phyloP scores from a whole-genome alignment of 2,797 vertebrate species.

The Crocodylus rhombifer region DNA sequence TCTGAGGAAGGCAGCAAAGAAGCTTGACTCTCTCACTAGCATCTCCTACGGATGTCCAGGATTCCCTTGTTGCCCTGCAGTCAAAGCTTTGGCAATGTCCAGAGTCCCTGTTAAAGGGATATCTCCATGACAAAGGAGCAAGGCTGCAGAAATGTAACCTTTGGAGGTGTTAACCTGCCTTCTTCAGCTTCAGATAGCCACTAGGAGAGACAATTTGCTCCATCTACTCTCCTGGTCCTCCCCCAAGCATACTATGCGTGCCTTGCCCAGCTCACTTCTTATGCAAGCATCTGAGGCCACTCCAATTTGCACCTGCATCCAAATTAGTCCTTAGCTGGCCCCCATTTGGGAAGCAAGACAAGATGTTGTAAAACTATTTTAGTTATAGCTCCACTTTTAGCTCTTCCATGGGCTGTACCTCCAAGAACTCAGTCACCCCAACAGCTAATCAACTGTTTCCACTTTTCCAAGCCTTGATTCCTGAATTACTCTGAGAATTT shows the following conservation, averaged over 20 bases:
- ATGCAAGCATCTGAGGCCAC: background rate
- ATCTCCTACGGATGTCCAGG: background rate
- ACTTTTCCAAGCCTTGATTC: background rate
- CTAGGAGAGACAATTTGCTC: too few relatives aligned
- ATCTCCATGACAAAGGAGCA: background rate
- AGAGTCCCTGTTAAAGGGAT: background rate
- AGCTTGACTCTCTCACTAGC: background rate
- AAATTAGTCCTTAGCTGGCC: background rate
- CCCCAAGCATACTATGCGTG: background rate
- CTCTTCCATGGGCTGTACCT: background rate
- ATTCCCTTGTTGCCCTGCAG: background rate
- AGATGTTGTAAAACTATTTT: background rate
- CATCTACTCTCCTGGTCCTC: background rate
- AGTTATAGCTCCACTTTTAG: background rate
- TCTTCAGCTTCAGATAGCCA: background rate
- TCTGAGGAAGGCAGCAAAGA: background rate
- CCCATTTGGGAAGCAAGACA: background rate
- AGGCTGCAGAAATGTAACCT: background rate
- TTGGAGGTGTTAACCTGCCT: too few relatives aligned
- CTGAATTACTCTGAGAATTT: background rate
- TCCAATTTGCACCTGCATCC: background rate
- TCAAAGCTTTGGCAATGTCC: background rate
- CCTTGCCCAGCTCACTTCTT: background rate
- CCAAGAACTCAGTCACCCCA: too few relatives aligned
- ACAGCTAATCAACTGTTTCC: background rate